Evolutionary conservation across 2,797 vertebrate genomes (phyloP).

Genomic region (Centroberyx gerrardi): DNA sequence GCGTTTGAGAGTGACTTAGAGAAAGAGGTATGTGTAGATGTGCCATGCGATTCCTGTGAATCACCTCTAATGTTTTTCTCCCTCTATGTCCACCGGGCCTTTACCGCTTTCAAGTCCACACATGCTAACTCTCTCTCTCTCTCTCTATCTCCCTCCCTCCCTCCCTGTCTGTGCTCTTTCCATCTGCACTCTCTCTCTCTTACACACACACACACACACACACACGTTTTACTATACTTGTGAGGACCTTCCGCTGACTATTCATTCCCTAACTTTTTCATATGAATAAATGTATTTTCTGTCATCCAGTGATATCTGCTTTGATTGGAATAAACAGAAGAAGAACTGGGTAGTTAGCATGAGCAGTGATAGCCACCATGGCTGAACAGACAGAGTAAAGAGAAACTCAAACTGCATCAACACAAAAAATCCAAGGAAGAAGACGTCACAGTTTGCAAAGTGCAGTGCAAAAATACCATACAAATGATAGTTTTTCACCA

Average conservation of each 20-base stretch:
- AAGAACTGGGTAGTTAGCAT: too few relatives aligned
- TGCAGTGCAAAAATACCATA: too few relatives aligned
- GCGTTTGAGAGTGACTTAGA: conserved; percentile 71
- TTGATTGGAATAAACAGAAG: too few relatives aligned
- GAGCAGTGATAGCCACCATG: too few relatives aligned
- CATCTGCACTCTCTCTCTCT: conserved; percentile 36
- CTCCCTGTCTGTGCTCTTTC: conserved; percentile 48
- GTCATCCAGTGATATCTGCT: too few relatives aligned
- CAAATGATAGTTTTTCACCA: too few relatives aligned
- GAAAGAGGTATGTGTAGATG: conserved; percentile 81
- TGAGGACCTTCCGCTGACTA: conserved; percentile 24
- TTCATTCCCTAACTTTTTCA: neutral
- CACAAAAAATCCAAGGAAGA: too few relatives aligned
- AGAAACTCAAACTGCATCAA: too few relatives aligned
- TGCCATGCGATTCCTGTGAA: conserved; percentile 78
- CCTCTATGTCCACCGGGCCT: conserved; percentile 71
- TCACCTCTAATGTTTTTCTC: conserved; percentile 86
- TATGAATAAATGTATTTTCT: too few relatives aligned
- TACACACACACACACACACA: conserved; percentile 49
- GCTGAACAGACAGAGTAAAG: too few relatives aligned
- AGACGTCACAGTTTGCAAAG: too few relatives aligned
- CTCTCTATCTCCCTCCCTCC: conserved; percentile 36
- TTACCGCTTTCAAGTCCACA: conserved; percentile 76
- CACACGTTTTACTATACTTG: conserved; percentile 37
- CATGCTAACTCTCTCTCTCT: conserved; percentile 60